Evolutionary conservation across 2,113 vertebrate genomes (phyloP), one percentile per base, ranked within the genome.

Genomic region (Anhinga anhinga): DNA sequence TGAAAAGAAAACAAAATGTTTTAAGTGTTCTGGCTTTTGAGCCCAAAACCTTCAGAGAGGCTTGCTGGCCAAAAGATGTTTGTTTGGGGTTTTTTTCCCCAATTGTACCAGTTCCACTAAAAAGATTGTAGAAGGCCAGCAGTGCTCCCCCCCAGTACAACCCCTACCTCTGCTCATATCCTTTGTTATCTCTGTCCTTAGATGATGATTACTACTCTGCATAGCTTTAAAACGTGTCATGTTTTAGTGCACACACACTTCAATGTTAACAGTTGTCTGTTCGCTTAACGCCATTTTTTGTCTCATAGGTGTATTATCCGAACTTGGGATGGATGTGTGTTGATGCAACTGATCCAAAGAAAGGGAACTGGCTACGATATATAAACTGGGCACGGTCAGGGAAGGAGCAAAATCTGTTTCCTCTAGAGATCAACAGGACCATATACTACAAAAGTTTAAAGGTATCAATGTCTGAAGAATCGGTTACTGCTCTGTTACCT

Each of bases 241-340:
- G 23, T 16, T 55, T 5, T 2, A 10, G 45, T 44, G 44, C 25
- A 1, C 0, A 2, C 22, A 15, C 15, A 0, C 2, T 9, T 45
- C 45, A 9, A 40, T 0, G 30, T 27, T 40, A 45, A 44, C 34
- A n/a, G 62, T 4, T 82, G n/a, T 76, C 44, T 10, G 1, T 65
- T 7, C 34, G 56, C 38, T 47, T 66, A 20, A 55, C 15, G 58
- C 32, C 13, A 2, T 59, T 71, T 84, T 22, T 82, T n/a, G 12
- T 42, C 70, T 45, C 56, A 1, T 97, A 98, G 99, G 99, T 99
- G 1, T 99, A 99, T 93, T 99, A 99, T 94, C 99, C 99, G 20
- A 98, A 99, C 40, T 82, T 99, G 94, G 99, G 99, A 15, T 99
- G 99, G 99, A 99, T 99, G 99, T 99, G 99, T 96, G 98, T 99